Base-by-base conservation (phyloP, 2,888 invertebrate species). In the Acanthosoma haemorrhoidale region DNA sequence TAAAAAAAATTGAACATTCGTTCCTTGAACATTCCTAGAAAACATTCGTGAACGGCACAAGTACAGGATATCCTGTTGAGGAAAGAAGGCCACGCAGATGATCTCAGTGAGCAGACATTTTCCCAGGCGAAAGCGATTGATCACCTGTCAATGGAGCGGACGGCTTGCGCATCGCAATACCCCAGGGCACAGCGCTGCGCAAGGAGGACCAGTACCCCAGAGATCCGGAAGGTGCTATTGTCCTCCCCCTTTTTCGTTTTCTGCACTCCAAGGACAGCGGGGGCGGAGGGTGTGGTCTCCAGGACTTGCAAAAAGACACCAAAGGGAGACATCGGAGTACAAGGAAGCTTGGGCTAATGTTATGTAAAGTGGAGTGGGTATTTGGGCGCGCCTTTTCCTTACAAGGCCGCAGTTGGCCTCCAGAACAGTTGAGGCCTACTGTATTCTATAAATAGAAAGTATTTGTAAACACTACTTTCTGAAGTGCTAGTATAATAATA, bases 271-370 rank as follows among this genome's bases (percentile, higher is more conserved):
- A 60, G 60, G 60, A 18, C 36, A 34, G 60, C 60, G 60, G 18
- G 60, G 43, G 43, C 25, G 43, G 43, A 43, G 43, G 60, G 60
- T 60, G 60, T 36, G 60, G 60, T 34, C 60, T 2, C 11, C 11
- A 21, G 43, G 1, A 4, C 3, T 11, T 13, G 15, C 43, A 60
- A 60, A 60, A 60, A 36, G 60, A 34, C n/a, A 13, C 8, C 15
- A 31, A 15, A 60, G 4, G 34, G 34, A 60, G 15, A 57, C n/a
- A 11, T 21, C 9, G n/a, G 32, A 11, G 11, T 16, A 15, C 9
- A 60, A 13, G 16, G 36, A 36, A 60, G 18, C 60, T 18, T 34
- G 0, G 15, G 15, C 15, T 15, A 32, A 16, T 29, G 13, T 29
- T 59, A 11, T 41, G 41, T 41, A 41, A 41, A 41, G 41, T 41